Conservation (phyloP, 1,140 invertebrate genomes). For the Asobara japonica region DNA sequence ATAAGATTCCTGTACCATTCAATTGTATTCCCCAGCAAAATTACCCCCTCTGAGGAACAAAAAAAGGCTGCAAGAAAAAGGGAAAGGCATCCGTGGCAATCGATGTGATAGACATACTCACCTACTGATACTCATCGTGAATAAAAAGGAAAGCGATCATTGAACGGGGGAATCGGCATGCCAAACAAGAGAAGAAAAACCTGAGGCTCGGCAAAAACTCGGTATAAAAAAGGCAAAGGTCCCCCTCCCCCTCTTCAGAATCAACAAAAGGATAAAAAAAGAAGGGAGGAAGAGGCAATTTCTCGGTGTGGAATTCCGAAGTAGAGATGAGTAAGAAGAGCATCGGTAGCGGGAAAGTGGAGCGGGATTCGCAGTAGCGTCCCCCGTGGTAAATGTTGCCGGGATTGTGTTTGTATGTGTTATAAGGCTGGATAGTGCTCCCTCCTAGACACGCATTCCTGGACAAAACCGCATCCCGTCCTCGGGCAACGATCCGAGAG, state of each 20-base stretch:
- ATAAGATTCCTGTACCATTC: too few relatives aligned
- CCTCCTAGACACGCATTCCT: slow-evolving; percentile 41
- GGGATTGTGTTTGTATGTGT: slow-evolving; percentile 32
- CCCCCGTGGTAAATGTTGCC: background rate
- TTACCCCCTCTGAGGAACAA: background rate
- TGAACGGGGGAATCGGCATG: background rate
- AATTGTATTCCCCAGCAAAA: too few relatives aligned
- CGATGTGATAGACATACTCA: slow-evolving; percentile 10
- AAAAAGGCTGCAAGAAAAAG: background rate
- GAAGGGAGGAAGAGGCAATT: background rate
- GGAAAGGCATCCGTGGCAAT: background rate
- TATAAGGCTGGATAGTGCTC: slow-evolving; percentile 15
- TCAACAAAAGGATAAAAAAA: background rate
- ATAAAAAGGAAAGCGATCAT: slow-evolving; percentile 13
- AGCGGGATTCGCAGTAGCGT: slow-evolving; percentile 30
- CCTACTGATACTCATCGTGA: slow-evolving; percentile 14
- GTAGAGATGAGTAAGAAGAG: background rate
- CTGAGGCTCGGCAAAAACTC: too few relatives aligned
- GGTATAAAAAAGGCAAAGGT: background rate
- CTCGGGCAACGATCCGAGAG: slow-evolving; percentile 32
- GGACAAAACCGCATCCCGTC: slow-evolving; percentile 39
- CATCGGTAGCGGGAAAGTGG: slow-evolving; percentile 23
- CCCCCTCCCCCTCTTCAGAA: too few relatives aligned
- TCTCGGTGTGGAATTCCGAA: slow-evolving; percentile 4
- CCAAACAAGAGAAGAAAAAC: background rate